These are phyloP conservation scores for Danaus melanippus DNA, from an alignment of 1,140 invertebrate genomes.

Conservation along the genomic window DNA sequence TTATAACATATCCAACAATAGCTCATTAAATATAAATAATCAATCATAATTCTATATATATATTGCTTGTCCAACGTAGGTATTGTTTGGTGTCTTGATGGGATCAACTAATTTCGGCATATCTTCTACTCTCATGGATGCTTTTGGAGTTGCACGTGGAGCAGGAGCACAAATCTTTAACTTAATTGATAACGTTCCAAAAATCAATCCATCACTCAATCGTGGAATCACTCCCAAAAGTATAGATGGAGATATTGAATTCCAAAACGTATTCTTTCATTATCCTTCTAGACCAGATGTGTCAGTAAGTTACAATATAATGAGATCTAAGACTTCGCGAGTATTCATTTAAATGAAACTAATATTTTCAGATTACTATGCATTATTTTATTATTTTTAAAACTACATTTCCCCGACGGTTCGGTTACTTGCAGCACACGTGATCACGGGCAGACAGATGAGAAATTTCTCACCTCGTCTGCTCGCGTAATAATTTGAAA, in stretches of 20 bases:
- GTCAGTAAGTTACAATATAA: conserved; percentile 48
- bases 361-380: too few relatives aligned
- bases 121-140: conserved; percentile 86
- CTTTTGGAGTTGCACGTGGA: conserved; percentile 82
- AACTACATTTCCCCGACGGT: too few relatives aligned
- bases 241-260: conserved; percentile 82
- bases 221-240: conserved; percentile 75
- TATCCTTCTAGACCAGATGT: conserved; percentile 91
- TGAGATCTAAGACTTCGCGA: too few relatives aligned
- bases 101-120: conserved; percentile 93
- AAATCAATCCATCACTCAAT: conserved; percentile 49
- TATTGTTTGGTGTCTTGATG: conserved; percentile 88
- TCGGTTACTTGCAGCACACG: too few relatives aligned
- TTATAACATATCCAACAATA: too few relatives aligned
- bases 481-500: too few relatives aligned
- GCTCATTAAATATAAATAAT: too few relatives aligned
- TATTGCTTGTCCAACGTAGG: conserved; percentile 47
- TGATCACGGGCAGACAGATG: too few relatives aligned
- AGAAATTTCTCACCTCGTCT: too few relatives aligned
- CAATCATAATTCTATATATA: not conserved
- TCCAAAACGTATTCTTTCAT: conserved; percentile 84
- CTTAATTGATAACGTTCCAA: conserved; percentile 10
- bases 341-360: too few relatives aligned
- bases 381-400: too few relatives aligned
- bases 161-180: conserved; percentile 79